Conservation (phyloP, 2,888 invertebrate genomes). For the Metellina segmentata region DNA sequence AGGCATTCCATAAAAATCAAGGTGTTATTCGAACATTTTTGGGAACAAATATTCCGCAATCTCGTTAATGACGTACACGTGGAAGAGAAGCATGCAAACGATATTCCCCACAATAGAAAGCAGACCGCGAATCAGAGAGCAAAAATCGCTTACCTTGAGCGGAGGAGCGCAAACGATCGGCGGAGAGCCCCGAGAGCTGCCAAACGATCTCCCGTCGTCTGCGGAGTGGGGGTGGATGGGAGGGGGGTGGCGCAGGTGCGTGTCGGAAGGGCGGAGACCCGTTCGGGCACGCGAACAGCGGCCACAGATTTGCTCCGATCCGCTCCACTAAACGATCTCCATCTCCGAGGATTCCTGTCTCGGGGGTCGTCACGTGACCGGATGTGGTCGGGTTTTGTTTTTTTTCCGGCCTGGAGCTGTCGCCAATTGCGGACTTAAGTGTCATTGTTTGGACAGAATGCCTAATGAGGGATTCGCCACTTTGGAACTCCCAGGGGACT, state of each 20-base stretch:
- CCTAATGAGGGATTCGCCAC: background rate
- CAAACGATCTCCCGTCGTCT: too few species aligned
- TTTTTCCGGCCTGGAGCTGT: background rate
- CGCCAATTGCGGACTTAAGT: background rate
- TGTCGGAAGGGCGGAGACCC: constrained; percentile 35
- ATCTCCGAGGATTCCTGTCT: background rate
- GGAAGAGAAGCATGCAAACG: too few species aligned
- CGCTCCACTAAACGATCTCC: background rate
- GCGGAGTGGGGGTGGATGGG: background rate
- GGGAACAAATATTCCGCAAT: too few species aligned
- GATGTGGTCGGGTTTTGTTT: background rate
- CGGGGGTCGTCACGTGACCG: constrained; percentile 7
- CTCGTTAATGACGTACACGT: too few species aligned
- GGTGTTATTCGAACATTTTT: too few species aligned
- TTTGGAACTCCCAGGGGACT: background rate
- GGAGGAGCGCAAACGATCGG: too few species aligned
- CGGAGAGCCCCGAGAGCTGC: too few species aligned
- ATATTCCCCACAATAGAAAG: too few species aligned
- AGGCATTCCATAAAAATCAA: too few species aligned
- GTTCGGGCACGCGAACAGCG: constrained; percentile 31
- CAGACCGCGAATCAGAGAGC: too few species aligned
- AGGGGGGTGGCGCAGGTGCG: background rate
- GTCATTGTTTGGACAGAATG: background rate
- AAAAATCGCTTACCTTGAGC: too few species aligned
- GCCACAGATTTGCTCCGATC: constrained; percentile 12